A percentile compares a stretch with the other conserved stretches of the same genome.
phyloP scores from a whole-genome alignment of 2,797 vertebrate species.

The Eremophila alpestris region DNA sequence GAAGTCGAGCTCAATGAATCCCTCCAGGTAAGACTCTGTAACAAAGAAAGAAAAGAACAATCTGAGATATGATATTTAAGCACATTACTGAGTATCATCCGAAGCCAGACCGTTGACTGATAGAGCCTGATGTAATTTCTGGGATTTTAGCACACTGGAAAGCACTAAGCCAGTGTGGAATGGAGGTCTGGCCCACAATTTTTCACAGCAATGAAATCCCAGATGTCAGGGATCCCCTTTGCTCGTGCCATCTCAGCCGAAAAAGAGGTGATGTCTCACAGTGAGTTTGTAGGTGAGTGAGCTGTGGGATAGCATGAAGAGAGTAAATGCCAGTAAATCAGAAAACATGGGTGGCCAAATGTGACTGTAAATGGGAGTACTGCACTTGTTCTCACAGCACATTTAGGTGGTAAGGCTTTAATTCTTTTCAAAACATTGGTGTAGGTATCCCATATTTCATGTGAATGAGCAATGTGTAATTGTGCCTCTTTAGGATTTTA shows the following conservation, averaged over 20 bases:
- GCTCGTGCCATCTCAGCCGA: fast-evolving
- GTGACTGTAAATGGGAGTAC: background rate
- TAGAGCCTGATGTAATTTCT: background rate
- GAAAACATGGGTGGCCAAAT: background rate
- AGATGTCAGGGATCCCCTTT: background rate
- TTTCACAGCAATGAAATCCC: background rate
- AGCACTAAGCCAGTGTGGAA: background rate
- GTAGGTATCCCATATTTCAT: background rate
- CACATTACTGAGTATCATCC: background rate
- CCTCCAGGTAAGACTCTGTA: background rate
- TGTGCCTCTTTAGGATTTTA: background rate
- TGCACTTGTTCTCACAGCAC: background rate
- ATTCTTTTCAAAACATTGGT: background rate
- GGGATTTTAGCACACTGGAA: background rate
- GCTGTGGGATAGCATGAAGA: background rate
- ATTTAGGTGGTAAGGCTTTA: background rate
- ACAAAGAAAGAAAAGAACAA: background rate
- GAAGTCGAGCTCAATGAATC: background rate
- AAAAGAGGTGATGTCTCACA: background rate
- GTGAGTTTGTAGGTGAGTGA: background rate
- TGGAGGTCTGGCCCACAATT: background rate
- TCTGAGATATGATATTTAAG: background rate
- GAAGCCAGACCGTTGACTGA: background rate
- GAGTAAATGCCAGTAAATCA: background rate
- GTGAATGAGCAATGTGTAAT: background rate